A percentile compares a stretch with the other conserved stretches of the same genome.
phyloP scores from a whole-genome alignment of 2,888 invertebrate genomes.

The Tipula confusa region DNA sequence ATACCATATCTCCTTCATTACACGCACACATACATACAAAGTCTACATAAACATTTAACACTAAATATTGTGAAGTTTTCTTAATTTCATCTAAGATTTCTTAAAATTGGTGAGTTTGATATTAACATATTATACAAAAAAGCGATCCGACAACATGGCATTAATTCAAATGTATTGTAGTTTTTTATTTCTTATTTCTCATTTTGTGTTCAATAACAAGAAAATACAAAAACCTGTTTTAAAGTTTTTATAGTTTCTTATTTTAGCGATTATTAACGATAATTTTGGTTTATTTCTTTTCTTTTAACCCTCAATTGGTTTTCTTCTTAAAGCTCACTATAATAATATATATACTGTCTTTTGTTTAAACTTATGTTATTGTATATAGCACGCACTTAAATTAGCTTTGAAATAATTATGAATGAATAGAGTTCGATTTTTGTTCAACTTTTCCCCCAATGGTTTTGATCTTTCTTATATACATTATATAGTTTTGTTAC shows the following conservation, averaged over 20 bases:
- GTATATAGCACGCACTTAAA: background rate
- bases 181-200: constrained; percentile 15
- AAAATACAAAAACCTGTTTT: constrained; percentile 25
- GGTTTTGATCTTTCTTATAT: background rate
- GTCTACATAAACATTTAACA: no score
- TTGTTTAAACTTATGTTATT: background rate
- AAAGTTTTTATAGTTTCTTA: constrained; percentile 9
- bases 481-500: background rate
- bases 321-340: background rate
- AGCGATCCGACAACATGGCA: constrained; percentile 7
- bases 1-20: background rate
- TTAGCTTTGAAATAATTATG: background rate
- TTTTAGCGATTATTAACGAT: constrained; percentile 25
- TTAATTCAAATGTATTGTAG: constrained; percentile 9
- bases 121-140: background rate
- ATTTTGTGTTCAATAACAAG: constrained; percentile 20
- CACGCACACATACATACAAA: no score
- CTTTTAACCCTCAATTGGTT: constrained; percentile 1
- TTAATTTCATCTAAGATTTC: background rate
- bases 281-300: constrained; percentile 25
- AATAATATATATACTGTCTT: no score
- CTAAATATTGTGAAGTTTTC: background rate
- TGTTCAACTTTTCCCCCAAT: background rate
- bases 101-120: background rate
- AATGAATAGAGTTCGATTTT: background rate